phyloP scores from a whole-genome alignment of 2,888 invertebrate genomes.

The Macropis europaea region DNA sequence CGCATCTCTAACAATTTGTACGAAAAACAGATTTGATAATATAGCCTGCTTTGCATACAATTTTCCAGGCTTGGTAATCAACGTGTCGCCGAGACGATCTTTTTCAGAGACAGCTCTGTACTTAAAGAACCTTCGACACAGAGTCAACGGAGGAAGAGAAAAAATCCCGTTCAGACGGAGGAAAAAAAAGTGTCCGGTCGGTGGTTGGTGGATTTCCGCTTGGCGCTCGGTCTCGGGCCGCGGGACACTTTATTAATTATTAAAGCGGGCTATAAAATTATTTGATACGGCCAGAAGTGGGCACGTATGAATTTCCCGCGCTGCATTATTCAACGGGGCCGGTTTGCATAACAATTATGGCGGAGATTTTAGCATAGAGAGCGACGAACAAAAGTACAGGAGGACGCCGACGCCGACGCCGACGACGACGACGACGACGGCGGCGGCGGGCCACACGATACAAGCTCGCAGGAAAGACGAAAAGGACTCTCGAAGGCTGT shows the following conservation, averaged over 20 bases:
- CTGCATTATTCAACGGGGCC: constrained; percentile 70
- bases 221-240: constrained; percentile 15
- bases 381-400: neutral
- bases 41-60: too few relatives aligned
- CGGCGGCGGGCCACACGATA: constrained; percentile 25
- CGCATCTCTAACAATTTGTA: too few relatives aligned
- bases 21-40: too few relatives aligned
- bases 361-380: constrained; percentile 67
- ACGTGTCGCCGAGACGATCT: too few relatives aligned
- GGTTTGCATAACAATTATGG: constrained; percentile 72
- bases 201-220: neutral
- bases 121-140: too few relatives aligned
- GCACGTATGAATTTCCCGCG: constrained; percentile 69
- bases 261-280: constrained; percentile 67
- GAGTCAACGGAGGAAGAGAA: too few relatives aligned
- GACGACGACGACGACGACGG: constrained; percentile 6
- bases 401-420: neutral
- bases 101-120: too few relatives aligned
- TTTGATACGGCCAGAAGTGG: constrained; percentile 52
- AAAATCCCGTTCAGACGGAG: neutral
- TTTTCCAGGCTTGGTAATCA: too few relatives aligned
- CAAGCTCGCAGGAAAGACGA: constrained; percentile 47
- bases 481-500: constrained; percentile 36
- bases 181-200: neutral
- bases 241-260: constrained; percentile 62